Evolutionary conservation across 2,113 vertebrate genomes (phyloP).

Genomic region (Irena cyanogastra): DNA sequence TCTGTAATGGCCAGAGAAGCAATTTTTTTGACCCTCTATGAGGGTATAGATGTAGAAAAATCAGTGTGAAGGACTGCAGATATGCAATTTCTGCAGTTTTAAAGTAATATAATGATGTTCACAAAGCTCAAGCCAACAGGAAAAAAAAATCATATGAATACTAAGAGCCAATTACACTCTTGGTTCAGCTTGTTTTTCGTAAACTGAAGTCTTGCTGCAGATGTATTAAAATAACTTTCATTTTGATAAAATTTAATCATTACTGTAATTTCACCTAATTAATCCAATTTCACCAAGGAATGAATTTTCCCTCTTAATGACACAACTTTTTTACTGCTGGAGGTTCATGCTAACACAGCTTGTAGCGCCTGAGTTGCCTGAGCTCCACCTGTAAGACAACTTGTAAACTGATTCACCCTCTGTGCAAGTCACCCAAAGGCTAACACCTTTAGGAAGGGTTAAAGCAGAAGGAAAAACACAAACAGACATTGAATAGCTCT

Average conservation of each 20-base stretch:
- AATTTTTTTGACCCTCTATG: not conserved
- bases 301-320: not conserved
- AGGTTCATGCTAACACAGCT: not conserved
- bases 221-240: not conserved
- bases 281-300: not conserved
- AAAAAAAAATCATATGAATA: not conserved
- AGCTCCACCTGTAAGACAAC: not conserved
- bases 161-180: rapidly evolving
- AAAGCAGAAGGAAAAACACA: not conserved
- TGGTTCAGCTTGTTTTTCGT: not conserved
- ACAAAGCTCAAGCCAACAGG: not conserved
- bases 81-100: not conserved
- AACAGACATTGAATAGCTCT: not conserved
- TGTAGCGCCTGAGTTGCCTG: not conserved
- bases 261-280: not conserved
- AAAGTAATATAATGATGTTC: not conserved
- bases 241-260: not conserved
- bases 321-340: not conserved
- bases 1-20: not conserved
- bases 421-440: not conserved
- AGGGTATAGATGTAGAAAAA: not conserved
- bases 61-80: not conserved
- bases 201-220: not conserved
- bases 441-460: not conserved
- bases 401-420: not conserved